phyloP scores from a whole-genome alignment of 2,113 vertebrate genomes.

The Pseudorectes ferrugineus region DNA sequence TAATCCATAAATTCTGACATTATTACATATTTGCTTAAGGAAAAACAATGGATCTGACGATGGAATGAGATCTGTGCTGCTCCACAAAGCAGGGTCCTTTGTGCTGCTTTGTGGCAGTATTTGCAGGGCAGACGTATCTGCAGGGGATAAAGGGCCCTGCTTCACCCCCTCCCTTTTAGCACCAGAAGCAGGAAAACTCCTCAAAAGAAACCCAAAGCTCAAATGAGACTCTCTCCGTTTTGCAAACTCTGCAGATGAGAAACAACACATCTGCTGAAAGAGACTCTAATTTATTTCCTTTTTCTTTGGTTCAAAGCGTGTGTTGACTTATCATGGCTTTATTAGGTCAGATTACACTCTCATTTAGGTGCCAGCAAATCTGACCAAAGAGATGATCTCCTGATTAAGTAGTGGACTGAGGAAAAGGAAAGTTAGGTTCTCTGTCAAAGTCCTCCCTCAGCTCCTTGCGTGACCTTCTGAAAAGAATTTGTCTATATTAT shows the following conservation, averaged over 20 bases:
- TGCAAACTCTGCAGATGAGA: not conserved
- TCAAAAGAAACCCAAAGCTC: not conserved
- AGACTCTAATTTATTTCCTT: not conserved
- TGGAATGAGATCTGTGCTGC: not conserved
- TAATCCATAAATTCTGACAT: constrained; percentile 10
- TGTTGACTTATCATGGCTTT: not conserved
- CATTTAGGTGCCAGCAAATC: not conserved
- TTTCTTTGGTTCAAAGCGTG: not conserved
- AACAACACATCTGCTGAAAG: not conserved
- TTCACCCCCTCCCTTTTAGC: not conserved
- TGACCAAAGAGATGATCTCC: not conserved
- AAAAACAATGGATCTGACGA: not conserved
- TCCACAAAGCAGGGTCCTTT: not conserved
- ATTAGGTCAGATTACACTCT: not conserved
- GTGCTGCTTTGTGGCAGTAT: not conserved
- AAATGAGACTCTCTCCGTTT: not conserved
- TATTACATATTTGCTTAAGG: constrained; percentile 40
- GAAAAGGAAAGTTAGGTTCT: not conserved
- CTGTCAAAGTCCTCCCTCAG: not conserved
- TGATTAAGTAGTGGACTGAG: not conserved
- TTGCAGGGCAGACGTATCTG: not conserved
- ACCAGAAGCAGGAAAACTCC: not conserved
- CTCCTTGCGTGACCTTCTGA: not conserved
- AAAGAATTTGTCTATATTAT: not conserved
- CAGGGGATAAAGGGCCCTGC: not conserved